Evolutionary conservation across 1,140 invertebrate genomes (phyloP).

Genomic region (Trachymyrmex cornetzi): DNA sequence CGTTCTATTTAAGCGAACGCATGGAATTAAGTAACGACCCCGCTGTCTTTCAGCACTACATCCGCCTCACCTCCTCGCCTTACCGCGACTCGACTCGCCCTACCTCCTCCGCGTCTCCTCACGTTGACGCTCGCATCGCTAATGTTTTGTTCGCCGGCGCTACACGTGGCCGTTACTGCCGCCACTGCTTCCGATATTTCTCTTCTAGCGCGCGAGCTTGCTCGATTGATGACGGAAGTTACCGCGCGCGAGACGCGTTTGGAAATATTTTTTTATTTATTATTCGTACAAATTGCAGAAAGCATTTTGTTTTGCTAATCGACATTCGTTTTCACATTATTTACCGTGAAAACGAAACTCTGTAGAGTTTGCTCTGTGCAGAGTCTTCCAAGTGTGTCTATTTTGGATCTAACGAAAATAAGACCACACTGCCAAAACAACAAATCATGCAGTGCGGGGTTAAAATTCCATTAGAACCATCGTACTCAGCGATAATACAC

Average conservation of each 20-base stretch:
- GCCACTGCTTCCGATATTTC: conserved; percentile 32
- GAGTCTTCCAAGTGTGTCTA: conserved; percentile 4
- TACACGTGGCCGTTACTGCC: conserved; percentile 39
- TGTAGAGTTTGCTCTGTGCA: neutral
- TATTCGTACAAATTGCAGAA: conserved; percentile 9
- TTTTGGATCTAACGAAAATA: conserved; percentile 51
- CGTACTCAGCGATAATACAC: conserved; percentile 34
- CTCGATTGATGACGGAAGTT: conserved; percentile 13
- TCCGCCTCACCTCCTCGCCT: conserved; percentile 76
- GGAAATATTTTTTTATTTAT: conserved; percentile 12
- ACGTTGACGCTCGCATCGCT: neutral
- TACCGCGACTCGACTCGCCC: neutral
- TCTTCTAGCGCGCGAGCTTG: no score
- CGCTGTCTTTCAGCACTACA: conserved; percentile 83
- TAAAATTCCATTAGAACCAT: conserved; percentile 47
- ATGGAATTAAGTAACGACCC: conserved; percentile 83
- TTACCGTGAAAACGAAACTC: conserved; percentile 18
- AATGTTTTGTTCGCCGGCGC: conserved; percentile 47
- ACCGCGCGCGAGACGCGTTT: neutral
- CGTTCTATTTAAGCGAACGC: conserved; percentile 84
- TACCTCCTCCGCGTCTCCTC: conserved; percentile 21
- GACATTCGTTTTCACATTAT: conserved; percentile 29
- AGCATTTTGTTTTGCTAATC: neutral
- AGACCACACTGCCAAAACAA: conserved; percentile 33
- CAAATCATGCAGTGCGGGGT: conserved; percentile 9